A percentile compares a stretch with the other conserved stretches of the same genome.
phyloP scores from a whole-genome alignment of 2,888 invertebrate species.

The Mycalesis mineus region DNA sequence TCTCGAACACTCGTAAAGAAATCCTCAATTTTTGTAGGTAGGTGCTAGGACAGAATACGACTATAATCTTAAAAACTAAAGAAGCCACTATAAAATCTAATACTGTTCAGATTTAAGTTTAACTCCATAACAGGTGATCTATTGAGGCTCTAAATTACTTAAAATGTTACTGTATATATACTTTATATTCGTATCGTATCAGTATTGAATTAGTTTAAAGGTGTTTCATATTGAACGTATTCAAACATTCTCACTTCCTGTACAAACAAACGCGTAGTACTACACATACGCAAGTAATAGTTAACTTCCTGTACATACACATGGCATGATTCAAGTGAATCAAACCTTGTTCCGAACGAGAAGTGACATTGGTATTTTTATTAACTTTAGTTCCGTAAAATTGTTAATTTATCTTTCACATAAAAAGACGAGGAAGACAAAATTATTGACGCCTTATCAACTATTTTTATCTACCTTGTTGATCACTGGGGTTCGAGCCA shows the following conservation, averaged over 20 bases:
- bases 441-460: too few species aligned
- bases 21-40: too few species aligned
- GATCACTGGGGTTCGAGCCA: too few species aligned
- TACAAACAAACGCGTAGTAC: constrained; percentile 26
- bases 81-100: too few species aligned
- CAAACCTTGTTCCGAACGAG: constrained; percentile 11
- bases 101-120: too few species aligned
- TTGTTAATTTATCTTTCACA: not conserved
- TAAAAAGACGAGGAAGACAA: not conserved
- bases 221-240: constrained; percentile 28
- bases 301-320: constrained; percentile 25
- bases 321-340: constrained; percentile 12
- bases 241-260: constrained; percentile 52
- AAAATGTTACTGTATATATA: not conserved
- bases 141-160: too few species aligned
- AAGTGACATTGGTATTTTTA: constrained; percentile 11
- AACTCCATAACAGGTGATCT: too few species aligned
- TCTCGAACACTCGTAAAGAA: too few species aligned
- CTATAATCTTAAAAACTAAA: too few species aligned
- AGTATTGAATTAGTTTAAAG: constrained; percentile 25
- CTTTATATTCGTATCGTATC: constrained; percentile 20
- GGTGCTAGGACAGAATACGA: too few species aligned
- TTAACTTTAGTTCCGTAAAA: not conserved
- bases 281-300: constrained; percentile 32
- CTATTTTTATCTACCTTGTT: too few species aligned